Evolutionary conservation across 2,797 vertebrate genomes (phyloP), one percentile per base, ranked within the genome.

Genomic region (Acomys russatus): DNA sequence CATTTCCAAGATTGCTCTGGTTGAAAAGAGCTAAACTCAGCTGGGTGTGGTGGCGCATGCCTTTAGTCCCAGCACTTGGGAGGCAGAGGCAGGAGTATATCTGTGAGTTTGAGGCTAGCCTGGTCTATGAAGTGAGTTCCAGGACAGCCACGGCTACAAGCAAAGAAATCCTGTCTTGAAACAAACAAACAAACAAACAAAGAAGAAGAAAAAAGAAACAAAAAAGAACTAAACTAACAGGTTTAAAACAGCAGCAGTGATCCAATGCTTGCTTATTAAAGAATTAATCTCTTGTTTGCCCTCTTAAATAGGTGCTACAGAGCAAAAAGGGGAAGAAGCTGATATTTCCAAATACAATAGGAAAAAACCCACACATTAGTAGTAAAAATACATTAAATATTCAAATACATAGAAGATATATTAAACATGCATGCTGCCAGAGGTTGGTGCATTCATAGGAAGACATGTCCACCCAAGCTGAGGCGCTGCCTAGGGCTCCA

Each of bases 301-400:
- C 95, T 87, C 80, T 76, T 63, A 78, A 63, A 86, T 8, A 68
- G 74, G 51, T 66, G 77, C 54, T 23, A 35, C 23, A 64, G 4
- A 84, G 64, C 49, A 6, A 91, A 94, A 85, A 92, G 3, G 28
- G 49, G 63, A 74, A 64, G 18, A 88, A 71, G 17, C 9, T 1
- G 28, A 8, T 95, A 30, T 87, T 92, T 94, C 77, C 59, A 94
- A 94, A 61, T 86, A 76, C 9, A 85, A 90, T 44, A 70, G 74
- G 88, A 38, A 2, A 59, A 59, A 35, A 51, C 66, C 51, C 38
- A 11, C 20, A 74, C 20, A 74, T 76, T 51, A 33, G 15, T 30
- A 83, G 71, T 89, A 15, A 91, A 71, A 90, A 68, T 89, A 38
- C 38, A 51, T 71, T 76, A 78, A 63, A 76, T 74, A 79, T 61